Base-by-base conservation (phyloP, 2,113 vertebrate genomes). In the Trichechus manatus region DNA sequence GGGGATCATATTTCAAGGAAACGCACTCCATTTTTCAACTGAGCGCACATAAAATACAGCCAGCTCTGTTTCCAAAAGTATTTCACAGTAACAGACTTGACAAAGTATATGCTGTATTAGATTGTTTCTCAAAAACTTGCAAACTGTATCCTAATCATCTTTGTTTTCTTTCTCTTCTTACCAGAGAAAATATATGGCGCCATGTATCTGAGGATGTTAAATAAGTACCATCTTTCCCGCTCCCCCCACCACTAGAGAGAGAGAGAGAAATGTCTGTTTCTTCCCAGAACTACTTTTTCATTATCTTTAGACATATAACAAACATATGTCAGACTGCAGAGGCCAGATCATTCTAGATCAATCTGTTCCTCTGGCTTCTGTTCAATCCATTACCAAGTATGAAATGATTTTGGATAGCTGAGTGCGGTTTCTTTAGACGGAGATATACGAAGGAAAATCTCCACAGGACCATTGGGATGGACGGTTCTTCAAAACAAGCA, bases 41-140 rank as follows among this genome's bases (percentile, higher is more conserved):
- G 72, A 82, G 22, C n/a, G 9, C 31, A 42, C 42, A 78, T 95
- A 64, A 96, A 92, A 87, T 83, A 96, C 0, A 66, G 50, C 42
- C 11, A 11, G 64, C 20, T 86, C 50, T 47, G 50, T 33, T 78
- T 78, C 20, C n/a, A 11, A 53, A 89, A 86, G n/a, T 92, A 78
- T 92, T 95, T 92, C 75, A 86, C 36, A 11, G 39, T 20, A 84
- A 93, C 66, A 86, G 80, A 86, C 25, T 19, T n/a, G 50, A 75
- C 66, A 10, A 59, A 17, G n/a, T 6, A 10, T 2, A 13, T 0
- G 3, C 27, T 2, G 0, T 5, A 17, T 14, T 6, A 14, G 25
- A 83, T 9, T 75, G 66, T 89, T 95, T 95, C 31, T 96, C 79
- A 92, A 89, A 89, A 95, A 29, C 11, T 19, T 80, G 56, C 66